Percentiles rank a stretch among this genome's conserved stretches.
These are phyloP conservation scores for Deladenus siricidicola DNA, from an alignment of 2,888 invertebrate genomes.

Conservation along the genomic window DNA sequence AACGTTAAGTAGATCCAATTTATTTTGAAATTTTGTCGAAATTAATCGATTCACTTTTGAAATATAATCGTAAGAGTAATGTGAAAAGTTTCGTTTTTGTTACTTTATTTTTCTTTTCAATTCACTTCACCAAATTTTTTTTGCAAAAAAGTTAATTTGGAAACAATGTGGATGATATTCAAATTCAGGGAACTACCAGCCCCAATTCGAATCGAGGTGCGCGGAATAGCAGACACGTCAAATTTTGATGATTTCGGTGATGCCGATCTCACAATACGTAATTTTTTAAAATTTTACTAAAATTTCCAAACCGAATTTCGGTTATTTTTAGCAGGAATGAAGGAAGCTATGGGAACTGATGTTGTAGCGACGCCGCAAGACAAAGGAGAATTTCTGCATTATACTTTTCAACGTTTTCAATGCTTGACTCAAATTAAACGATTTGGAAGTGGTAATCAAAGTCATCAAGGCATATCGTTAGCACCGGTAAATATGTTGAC, in stretches of 20 bases:
- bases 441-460: constrained; percentile 10
- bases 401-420: constrained; percentile 98
- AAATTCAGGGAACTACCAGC: constrained; percentile 63
- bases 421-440: constrained; percentile 71
- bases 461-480: constrained; percentile 1
- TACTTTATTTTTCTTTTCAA: too few relatives aligned
- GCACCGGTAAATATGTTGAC: too few relatives aligned
- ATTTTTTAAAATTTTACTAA: constrained; percentile 57
- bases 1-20: too few relatives aligned
- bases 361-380: constrained; percentile 15
- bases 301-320: background rate
- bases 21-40: background rate
- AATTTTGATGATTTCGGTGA: constrained; percentile 99
- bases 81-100: too few relatives aligned
- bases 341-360: constrained; percentile 10
- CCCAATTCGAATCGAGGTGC: constrained; percentile 91
- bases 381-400: constrained; percentile 95
- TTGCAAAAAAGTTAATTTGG: background rate
- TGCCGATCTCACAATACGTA: constrained; percentile 94
- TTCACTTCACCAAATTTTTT: too few relatives aligned
- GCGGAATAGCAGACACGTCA: constrained; percentile 97
- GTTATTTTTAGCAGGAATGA: constrained; percentile 24
- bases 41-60: background rate
- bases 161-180: background rate
- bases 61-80: too few relatives aligned